Conservation (phyloP, 1,140 invertebrate genomes). For the Caerostris darwini region DNA sequence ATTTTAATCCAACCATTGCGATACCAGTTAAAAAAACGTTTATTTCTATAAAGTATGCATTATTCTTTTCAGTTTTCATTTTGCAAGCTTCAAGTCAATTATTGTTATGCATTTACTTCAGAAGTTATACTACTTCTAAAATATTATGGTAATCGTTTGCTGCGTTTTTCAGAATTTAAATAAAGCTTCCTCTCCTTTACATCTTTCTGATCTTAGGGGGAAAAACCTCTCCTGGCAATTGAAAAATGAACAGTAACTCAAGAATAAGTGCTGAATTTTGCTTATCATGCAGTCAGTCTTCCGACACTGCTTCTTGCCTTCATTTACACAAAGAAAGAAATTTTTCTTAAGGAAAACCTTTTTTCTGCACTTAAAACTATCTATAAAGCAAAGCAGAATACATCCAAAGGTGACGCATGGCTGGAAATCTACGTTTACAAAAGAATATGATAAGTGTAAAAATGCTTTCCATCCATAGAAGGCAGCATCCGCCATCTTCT, state of each 20-base stretch:
- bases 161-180: background rate
- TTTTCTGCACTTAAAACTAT: background rate
- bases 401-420: background rate
- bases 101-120: too few relatives aligned
- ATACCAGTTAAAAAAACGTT: too few relatives aligned
- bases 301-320: background rate
- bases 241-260: background rate
- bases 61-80: too few relatives aligned
- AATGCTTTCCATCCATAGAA: background rate
- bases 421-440: background rate
- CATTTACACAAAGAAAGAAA: background rate
- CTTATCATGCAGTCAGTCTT: background rate
- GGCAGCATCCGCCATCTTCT: background rate
- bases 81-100: too few relatives aligned
- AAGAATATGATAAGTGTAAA: constrained; percentile 3
- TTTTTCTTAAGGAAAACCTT: background rate
- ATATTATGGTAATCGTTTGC: too few relatives aligned
- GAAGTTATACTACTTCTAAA: too few relatives aligned
- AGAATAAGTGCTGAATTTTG: background rate
- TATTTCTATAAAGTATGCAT: too few relatives aligned
- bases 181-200: background rate
- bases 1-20: too few relatives aligned
- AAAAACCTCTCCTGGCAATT: background rate
- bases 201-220: background rate
- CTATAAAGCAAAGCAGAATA: background rate